These are phyloP conservation scores for Channa striata DNA, from an alignment of 2,797 vertebrate genomes.

Conservation along the genomic window DNA sequence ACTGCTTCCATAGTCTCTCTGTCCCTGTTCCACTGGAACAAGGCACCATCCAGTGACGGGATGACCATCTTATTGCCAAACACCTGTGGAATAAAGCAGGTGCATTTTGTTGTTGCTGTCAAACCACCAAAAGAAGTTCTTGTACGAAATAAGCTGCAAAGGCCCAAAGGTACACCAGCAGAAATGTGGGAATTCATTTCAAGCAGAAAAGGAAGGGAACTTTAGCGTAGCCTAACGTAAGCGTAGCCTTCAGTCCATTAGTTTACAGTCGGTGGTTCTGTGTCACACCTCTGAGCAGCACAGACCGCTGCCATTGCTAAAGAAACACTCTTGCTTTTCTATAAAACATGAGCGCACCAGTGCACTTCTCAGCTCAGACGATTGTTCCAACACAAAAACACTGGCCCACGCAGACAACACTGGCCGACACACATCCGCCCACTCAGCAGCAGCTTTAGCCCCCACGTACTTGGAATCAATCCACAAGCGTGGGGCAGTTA, in stretches of 20 bases:
- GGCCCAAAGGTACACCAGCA: neutral
- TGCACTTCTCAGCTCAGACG: slow-evolving; percentile 26
- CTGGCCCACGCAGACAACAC: slow-evolving; percentile 27
- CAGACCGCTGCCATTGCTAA: neutral
- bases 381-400: slow-evolving; percentile 32
- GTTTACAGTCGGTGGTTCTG: too few relatives aligned
- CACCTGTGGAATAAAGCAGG: slow-evolving; percentile 80
- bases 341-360: neutral
- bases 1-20: slow-evolving; percentile 97
- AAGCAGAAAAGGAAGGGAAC: too few relatives aligned
- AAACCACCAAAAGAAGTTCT: neutral
- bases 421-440: slow-evolving; percentile 41
- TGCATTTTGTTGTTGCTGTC: neutral
- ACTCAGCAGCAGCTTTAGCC: slow-evolving; percentile 43
- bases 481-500: slow-evolving; percentile 64
- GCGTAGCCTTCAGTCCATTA: too few relatives aligned
- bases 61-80: slow-evolving; percentile 99
- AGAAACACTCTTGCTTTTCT: neutral
- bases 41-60: slow-evolving; percentile 96
- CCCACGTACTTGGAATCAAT: slow-evolving; percentile 57
- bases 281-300: neutral
- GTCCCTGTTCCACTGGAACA: slow-evolving; percentile 99
- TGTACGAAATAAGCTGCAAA: neutral
- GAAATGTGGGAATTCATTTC: too few relatives aligned
- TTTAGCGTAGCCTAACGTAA: too few relatives aligned